These are phyloP conservation scores for Erethizon dorsatum DNA, from an alignment of 2,797 vertebrate genomes.

Conservation along the genomic window DNA sequence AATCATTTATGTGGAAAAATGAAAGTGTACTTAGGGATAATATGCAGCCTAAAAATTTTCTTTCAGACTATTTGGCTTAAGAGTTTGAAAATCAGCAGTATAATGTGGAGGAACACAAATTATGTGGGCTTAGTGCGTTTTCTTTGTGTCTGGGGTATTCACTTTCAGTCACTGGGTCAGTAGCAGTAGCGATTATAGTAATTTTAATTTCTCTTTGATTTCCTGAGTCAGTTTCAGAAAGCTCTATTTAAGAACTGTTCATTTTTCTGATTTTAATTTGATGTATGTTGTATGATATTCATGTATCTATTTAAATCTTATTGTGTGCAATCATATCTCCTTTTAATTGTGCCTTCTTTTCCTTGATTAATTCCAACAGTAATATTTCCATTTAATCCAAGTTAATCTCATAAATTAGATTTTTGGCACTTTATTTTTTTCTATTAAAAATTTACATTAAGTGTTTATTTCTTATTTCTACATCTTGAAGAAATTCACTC, in stretches of 20 bases:
- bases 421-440: conserved; percentile 31
- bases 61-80: conserved; percentile 5
- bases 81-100: conserved; percentile 11
- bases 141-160: background rate
- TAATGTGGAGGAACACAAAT: background rate
- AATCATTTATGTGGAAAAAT: conserved; percentile 38
- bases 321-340: background rate
- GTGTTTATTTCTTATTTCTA: background rate
- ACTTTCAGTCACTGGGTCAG: background rate
- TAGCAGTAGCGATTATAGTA: background rate
- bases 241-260: background rate
- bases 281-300: background rate
- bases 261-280: conserved; percentile 26
- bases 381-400: background rate
- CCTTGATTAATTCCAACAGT: background rate
- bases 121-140: background rate
- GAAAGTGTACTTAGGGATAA: background rate
- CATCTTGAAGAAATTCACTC: background rate
- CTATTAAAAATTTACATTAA: background rate
- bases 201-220: background rate
- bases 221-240: background rate
- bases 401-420: background rate
- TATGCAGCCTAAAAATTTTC: background rate
- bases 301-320: background rate
- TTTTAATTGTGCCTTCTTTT: conserved; percentile 10